These are phyloP conservation scores for Tinamus major DNA, from an alignment of 2,797 vertebrate genomes.

Conservation along the genomic window DNA sequence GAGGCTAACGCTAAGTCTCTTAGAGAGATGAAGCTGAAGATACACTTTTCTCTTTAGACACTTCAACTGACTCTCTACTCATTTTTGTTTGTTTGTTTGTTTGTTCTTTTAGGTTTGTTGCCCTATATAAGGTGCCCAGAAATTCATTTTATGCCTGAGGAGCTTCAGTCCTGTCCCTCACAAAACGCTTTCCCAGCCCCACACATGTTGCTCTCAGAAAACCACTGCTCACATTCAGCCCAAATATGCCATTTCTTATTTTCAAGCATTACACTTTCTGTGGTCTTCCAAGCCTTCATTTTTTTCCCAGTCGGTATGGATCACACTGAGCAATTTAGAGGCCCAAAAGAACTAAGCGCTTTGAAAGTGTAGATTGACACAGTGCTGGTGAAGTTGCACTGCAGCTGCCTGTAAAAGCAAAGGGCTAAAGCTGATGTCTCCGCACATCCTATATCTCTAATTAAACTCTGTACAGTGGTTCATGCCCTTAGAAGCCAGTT, in stretches of 20 bases:
- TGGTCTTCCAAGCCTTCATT: not conserved
- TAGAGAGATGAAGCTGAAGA: not conserved
- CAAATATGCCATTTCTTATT: not conserved
- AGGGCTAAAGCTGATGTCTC: not conserved
- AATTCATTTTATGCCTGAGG: fast-evolving
- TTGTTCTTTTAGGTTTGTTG: not conserved
- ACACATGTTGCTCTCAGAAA: not conserved
- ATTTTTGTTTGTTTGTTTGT: not conserved
- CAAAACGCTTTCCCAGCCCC: not conserved
- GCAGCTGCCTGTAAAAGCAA: not conserved
- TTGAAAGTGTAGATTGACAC: not conserved
- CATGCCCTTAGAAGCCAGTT: not conserved
- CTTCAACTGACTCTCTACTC: not conserved
- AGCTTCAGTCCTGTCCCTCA: fast-evolving
- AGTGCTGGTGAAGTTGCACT: not conserved
- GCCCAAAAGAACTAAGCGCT: not conserved
- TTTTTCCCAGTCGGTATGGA: not conserved
- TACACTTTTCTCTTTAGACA: not conserved
- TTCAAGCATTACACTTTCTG: not conserved
- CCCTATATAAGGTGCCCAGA: not conserved
- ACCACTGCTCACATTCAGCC: not conserved
- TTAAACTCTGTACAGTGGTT: not conserved
- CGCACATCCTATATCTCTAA: not conserved
- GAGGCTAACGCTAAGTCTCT: not conserved
- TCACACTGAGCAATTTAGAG: not conserved